A percentile compares a stretch with the other conserved stretches of the same genome.
Conservation (phyloP, 2,797 vertebrate species). For the Vultur gryphus region DNA sequence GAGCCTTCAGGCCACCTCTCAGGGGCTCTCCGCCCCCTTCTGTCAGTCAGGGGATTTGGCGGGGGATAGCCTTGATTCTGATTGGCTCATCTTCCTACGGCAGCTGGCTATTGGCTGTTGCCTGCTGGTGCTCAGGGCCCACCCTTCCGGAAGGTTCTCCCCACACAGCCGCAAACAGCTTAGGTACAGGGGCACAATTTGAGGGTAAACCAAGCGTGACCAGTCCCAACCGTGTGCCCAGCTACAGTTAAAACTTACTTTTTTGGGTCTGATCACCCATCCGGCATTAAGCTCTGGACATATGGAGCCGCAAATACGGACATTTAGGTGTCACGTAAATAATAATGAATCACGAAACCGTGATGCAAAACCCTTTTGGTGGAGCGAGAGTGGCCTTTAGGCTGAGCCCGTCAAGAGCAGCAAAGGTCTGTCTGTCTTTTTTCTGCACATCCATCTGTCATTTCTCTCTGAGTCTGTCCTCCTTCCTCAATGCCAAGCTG, state of each 20-base stretch:
- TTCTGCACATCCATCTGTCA: neutral
- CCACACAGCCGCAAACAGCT: fast-evolving
- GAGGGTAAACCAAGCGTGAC: neutral
- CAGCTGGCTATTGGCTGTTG: neutral
- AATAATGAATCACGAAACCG: fast-evolving
- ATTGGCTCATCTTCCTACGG: neutral
- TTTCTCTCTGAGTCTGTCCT: neutral
- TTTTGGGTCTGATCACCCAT: neutral
- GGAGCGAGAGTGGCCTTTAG: neutral
- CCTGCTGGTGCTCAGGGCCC: neutral
- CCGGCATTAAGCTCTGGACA: neutral
- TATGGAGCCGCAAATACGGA: neutral
- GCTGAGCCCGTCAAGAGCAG: neutral
- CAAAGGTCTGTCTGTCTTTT: neutral
- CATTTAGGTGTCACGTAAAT: neutral
- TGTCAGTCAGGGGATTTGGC: neutral
- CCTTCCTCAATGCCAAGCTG: neutral
- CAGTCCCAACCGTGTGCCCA: neutral
- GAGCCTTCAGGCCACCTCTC: neutral
- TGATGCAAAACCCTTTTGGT: neutral
- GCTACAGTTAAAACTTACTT: neutral
- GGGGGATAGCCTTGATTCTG: neutral
- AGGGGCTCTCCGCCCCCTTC: neutral
- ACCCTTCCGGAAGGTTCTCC: neutral
- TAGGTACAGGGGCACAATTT: neutral